A percentile compares a stretch with the other conserved stretches of the same genome.
Evolutionary conservation across 2,797 vertebrate species (phyloP).

Genomic region (Sebastes itinus): DNA sequence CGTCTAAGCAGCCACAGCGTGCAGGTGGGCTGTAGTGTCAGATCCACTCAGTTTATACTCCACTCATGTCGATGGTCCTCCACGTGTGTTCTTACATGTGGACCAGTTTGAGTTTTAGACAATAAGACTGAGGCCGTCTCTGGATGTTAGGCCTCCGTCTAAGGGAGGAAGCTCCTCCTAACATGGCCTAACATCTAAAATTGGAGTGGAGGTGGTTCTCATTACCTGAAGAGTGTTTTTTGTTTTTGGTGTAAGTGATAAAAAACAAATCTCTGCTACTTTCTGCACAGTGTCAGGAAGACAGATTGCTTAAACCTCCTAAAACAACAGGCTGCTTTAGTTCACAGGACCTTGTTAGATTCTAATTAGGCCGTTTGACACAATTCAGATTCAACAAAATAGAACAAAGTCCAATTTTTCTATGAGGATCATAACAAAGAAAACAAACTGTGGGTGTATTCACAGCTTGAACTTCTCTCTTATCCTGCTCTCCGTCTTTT

Average conservation of each 20-base stretch:
- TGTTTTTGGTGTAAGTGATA: neutral
- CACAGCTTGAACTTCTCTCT: neutral
- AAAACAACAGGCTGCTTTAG: neutral
- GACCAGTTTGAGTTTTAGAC: neutral
- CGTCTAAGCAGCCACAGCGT: neutral
- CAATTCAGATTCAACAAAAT: neutral
- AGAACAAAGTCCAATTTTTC: neutral
- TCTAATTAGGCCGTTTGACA: neutral
- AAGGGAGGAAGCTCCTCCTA: too few species aligned
- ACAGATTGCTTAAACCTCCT: neutral
- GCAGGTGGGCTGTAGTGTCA: slow-evolving; percentile 13
- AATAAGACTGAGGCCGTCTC: neutral
- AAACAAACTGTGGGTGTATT: neutral
- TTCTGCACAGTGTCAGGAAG: neutral
- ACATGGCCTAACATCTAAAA: too few species aligned
- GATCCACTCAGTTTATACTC: slow-evolving; percentile 9
- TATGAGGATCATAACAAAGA: neutral
- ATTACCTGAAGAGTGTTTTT: neutral
- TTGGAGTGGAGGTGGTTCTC: neutral
- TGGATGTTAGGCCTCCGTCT: too few species aligned
- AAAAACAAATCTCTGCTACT: neutral
- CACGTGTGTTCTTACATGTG: neutral
- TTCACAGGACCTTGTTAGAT: neutral
- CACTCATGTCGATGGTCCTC: neutral
- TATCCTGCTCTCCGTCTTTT: neutral